phyloP scores from a whole-genome alignment of 1,140 invertebrate genomes.

The Coboldia fuscipes region DNA sequence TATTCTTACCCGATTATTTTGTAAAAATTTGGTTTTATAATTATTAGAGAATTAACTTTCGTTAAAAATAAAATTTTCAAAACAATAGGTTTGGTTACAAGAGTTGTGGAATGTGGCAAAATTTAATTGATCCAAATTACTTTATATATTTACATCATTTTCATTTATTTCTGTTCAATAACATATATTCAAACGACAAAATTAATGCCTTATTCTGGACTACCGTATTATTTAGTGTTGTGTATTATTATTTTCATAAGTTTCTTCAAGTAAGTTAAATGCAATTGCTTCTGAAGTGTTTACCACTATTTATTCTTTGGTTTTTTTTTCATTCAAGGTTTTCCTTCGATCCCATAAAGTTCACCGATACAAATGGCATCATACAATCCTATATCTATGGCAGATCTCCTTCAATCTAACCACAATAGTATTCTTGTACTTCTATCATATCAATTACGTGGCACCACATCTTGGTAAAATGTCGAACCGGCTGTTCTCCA shows the following conservation, averaged over 20 bases:
- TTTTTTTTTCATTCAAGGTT: conserved; percentile 8
- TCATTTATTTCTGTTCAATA: too few relatives aligned
- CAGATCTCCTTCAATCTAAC: conserved; percentile 18
- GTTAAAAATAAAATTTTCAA: too few relatives aligned
- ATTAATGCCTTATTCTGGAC: conserved; percentile 18
- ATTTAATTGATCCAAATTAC: too few relatives aligned
- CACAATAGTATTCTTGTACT: conserved; percentile 14
- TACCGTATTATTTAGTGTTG: conserved; percentile 12
- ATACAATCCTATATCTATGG: conserved; percentile 17
- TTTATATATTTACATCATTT: too few relatives aligned
- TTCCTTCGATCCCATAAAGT: conserved; percentile 16
- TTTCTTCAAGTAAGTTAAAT: conserved; percentile 12
- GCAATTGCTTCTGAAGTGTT: not conserved
- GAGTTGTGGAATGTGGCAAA: too few relatives aligned
- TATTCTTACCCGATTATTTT: too few relatives aligned
- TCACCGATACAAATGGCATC: conserved; percentile 17
- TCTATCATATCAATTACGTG: conserved; percentile 19
- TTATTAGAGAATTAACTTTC: too few relatives aligned
- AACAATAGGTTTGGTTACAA: too few relatives aligned
- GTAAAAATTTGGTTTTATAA: too few relatives aligned
- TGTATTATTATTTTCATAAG: conserved; percentile 14
- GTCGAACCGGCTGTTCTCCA: conserved; percentile 15
- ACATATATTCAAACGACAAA: too few relatives aligned
- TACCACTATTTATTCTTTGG: not conserved
- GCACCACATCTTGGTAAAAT: conserved; percentile 17